Evolutionary conservation across 2,113 vertebrate species (phyloP), one percentile per base, ranked within the genome.

Genomic region (Neodon shergylaensis): DNA sequence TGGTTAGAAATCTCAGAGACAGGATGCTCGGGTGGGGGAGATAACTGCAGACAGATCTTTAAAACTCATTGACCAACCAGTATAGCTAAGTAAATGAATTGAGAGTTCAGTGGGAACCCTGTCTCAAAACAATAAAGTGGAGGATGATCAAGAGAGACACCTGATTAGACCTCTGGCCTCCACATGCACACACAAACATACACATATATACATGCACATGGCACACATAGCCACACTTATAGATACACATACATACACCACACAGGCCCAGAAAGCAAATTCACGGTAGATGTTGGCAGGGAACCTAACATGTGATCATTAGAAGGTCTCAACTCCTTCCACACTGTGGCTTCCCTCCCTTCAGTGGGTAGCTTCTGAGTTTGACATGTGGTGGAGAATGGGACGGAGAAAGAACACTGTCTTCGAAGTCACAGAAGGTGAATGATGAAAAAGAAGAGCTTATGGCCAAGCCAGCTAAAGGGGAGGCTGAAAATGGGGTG

Each of bases 141-240:
- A 68, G 19, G 0, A 1, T 72, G 33, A 33, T 65, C 39, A 52
- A n/a, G 33, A 52, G n/a, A 68, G 21, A 26, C 22, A n/a, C 65
- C 31, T 5, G 5, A 22, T n/a, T 87, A 33, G 17, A n/a, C 44
- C 31, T 70, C 31, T 70, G 44, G 33, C 11, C 12, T 87, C 65
- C 44, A 70, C 12, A 26, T 24, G 12, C 33, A 24, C 84, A 49
- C 9, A 10, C 24, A 39, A 19, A n/a, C 78, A 36, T 10, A 79
- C 2, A 31, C 14, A 31, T 7, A 1, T 10, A 54, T 21, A 54
- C 9, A 12, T 9, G 11, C 31, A 21, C 0, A 11, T 21, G 1
- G 1, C n/a, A 42, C 21, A 39, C 7, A 14, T 19, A 39, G 3
- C 4, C 19, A 11, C 24, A 63, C 58, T 28, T 14, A 63, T 1